Percentiles rank a stretch among this genome's conserved stretches.
Evolutionary conservation across 1,140 invertebrate species (phyloP).

Genomic region (Drosophila littoralis): DNA sequence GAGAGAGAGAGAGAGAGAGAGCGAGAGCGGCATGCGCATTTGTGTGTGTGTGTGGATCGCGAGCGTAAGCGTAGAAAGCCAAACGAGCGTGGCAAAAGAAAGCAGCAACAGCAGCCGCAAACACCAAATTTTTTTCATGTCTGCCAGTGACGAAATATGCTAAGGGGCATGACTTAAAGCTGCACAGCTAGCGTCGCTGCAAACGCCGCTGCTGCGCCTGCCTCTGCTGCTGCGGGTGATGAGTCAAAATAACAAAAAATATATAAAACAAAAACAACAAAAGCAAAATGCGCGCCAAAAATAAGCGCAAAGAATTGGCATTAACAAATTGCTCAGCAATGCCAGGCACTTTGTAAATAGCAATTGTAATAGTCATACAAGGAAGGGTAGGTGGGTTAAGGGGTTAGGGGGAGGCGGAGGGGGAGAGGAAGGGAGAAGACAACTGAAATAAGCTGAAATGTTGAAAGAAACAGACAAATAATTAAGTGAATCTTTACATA

Average conservation of each 20-base stretch:
- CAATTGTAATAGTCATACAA: slow-evolving; percentile 43
- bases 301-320: slow-evolving; percentile 46
- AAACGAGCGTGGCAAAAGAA: slow-evolving; percentile 63
- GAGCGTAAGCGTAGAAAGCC: slow-evolving; percentile 58
- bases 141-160: slow-evolving; percentile 57
- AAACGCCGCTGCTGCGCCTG: neutral
- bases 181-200: slow-evolving; percentile 12
- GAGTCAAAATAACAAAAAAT: slow-evolving; percentile 70
- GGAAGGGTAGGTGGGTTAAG: neutral
- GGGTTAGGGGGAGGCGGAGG: no score
- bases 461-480: neutral
- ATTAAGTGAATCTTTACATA: neutral
- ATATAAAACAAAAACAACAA: no score
- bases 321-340: slow-evolving; percentile 41
- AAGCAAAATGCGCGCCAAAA: slow-evolving; percentile 63
- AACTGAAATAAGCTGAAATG: slow-evolving; percentile 1
- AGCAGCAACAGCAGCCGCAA: slow-evolving; percentile 38
- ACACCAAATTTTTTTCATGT: slow-evolving; percentile 21
- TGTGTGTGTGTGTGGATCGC: slow-evolving; percentile 6
- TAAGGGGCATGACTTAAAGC: slow-evolving; percentile 55
- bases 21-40: slow-evolving; percentile 2
- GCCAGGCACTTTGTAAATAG: slow-evolving; percentile 47
- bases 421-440: neutral
- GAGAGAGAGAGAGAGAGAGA: slow-evolving; percentile 23
- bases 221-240: slow-evolving; percentile 33